Base-by-base conservation (phyloP, 2,888 invertebrate genomes). In the Eulithis prunata region DNA sequence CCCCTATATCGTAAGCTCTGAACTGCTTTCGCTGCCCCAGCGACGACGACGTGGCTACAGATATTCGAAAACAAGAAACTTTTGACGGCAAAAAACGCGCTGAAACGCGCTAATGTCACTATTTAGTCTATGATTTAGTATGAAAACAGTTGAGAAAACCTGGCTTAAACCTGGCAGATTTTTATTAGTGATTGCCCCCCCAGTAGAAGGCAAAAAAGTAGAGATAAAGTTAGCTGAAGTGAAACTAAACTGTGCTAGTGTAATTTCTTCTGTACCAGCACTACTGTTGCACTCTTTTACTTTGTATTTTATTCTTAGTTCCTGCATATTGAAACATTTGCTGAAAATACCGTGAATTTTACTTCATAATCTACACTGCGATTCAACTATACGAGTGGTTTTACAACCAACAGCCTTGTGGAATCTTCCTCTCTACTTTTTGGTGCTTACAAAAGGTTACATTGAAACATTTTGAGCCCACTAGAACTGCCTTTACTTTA, bases 331-430 rank as follows among this genome's bases (percentile, higher is more conserved):
- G 46, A 13, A 60, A 53, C 4, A 32, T 36, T 52, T n/a, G 38
- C 3, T 32, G 28, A 38, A 41, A 14, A 60, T 14, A 41, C 8
- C 3, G 8, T 38, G 38, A 57, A 47, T 51, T 58, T 58, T 49
- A 58, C 41, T 49, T 49, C 2, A 10, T 21, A 49, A 6, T 14
- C 1, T 41, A 14, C 53, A 36, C 46, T 54, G 54, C 61, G 47
- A 49, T 49, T 55, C 55, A 55, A 55, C 36, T 38, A 32, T 32
- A 46, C 5, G 46, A 55, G 47, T 61, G 47, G 47, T 62, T 62
- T 55, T 13, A 49, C 41, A 49, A 38, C 21, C 49, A 56, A 13
- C 61, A 47, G 41, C 28, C 21, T 41, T 61, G 54, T 61, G 55
- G 21, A 32, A 55, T 7, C n/a, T 49, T 47, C 41, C 49, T 10